phyloP scores from a whole-genome alignment of 2,888 invertebrate species.

The Octodonta nipae region DNA sequence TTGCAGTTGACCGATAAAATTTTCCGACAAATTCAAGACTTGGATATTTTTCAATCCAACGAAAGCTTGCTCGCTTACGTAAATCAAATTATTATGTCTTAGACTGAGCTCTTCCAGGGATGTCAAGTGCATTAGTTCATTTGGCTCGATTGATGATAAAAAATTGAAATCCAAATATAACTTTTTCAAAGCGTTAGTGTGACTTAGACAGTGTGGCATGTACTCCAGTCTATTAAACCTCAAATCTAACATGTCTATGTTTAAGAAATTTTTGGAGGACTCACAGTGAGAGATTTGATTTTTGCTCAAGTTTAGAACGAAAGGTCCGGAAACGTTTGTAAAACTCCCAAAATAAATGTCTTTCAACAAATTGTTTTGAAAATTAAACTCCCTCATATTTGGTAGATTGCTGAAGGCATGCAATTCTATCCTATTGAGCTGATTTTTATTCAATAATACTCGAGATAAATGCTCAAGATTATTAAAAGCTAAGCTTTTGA shows the following conservation, averaged over 20 bases:
- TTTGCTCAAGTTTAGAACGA: constrained; percentile 64
- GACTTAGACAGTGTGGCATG: constrained; percentile 54
- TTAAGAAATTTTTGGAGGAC: constrained; percentile 39
- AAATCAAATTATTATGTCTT: constrained; percentile 58
- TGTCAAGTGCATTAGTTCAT: constrained; percentile 58
- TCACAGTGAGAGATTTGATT: constrained; percentile 45
- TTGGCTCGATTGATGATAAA: constrained; percentile 54
- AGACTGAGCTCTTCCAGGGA: constrained; percentile 61
- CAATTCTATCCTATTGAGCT: constrained; percentile 56
- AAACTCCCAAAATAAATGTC: constrained; percentile 55
- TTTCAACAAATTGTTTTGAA: constrained; percentile 65
- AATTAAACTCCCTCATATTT: constrained; percentile 61
- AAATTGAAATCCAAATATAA: constrained; percentile 63
- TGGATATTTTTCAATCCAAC: constrained; percentile 61
- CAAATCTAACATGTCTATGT: constrained; percentile 56
- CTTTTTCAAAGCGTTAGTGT: constrained; percentile 51
- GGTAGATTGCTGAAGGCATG: constrained; percentile 64
- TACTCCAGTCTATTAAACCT: constrained; percentile 53
- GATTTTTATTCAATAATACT: constrained; percentile 72
- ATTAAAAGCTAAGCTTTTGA: constrained; percentile 60
- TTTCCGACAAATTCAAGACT: constrained; percentile 64
- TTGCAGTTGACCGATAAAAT: constrained; percentile 61
- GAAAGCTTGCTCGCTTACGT: constrained; percentile 62
- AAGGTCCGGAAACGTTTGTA: constrained; percentile 54
- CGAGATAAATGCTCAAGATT: constrained; percentile 67